phyloP scores from a whole-genome alignment of 2,797 vertebrate species.

The Micromesistius poutassou region DNA sequence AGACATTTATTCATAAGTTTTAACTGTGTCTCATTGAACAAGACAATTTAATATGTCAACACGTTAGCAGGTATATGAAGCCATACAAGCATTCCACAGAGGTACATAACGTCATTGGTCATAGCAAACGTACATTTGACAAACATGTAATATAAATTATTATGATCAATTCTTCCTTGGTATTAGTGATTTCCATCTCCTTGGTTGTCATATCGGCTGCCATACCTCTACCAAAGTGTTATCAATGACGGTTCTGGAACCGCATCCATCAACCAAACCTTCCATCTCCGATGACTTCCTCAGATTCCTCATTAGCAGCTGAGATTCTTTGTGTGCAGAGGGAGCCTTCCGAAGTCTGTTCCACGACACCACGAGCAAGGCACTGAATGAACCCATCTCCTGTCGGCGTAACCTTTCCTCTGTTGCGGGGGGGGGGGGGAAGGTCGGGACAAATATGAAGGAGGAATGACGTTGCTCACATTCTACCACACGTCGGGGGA shows the following conservation, averaged over 20 bases:
- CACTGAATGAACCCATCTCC: neutral
- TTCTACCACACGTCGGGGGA: neutral
- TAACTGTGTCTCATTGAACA: neutral
- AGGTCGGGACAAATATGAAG: neutral
- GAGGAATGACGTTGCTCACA: neutral
- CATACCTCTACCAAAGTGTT: neutral
- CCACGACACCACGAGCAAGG: slow-evolving; percentile 1
- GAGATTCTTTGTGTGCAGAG: neutral
- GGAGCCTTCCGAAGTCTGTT: neutral
- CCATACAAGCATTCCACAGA: neutral
- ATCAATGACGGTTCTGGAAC: neutral
- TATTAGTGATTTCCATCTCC: neutral
- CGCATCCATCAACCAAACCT: neutral
- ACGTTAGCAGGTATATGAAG: neutral
- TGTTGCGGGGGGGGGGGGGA: neutral
- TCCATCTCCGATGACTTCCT: neutral
- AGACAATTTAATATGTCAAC: neutral
- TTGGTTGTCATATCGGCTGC: neutral
- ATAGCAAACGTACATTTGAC: slow-evolving; percentile 2
- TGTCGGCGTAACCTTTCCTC: neutral
- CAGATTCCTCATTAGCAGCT: neutral
- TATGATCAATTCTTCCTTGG: neutral
- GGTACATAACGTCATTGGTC: slow-evolving; percentile 2
- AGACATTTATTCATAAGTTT: neutral
- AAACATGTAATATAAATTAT: neutral